Conservation (phyloP, 2,113 vertebrate genomes). For the Microtus richardsoni region DNA sequence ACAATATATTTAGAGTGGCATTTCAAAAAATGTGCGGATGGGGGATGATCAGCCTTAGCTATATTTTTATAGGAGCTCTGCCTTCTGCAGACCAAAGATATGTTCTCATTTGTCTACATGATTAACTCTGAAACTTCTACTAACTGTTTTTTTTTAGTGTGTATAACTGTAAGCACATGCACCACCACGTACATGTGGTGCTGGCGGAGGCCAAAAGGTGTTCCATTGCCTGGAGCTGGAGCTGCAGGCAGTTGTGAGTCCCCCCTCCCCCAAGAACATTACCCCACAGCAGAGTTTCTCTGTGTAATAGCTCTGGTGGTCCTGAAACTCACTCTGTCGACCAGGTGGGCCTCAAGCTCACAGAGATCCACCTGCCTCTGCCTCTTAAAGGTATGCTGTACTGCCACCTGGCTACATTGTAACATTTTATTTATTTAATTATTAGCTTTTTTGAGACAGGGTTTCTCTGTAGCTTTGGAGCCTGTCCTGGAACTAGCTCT, state of each 20-base stretch:
- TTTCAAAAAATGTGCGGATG: constrained; percentile 72
- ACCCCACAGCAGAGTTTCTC: background rate
- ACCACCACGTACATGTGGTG: background rate
- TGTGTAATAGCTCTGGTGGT: background rate
- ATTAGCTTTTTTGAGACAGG: too few relatives aligned
- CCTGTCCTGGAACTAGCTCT: too few relatives aligned
- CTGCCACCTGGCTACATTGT: background rate
- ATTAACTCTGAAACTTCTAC: constrained; percentile 82
- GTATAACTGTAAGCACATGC: background rate
- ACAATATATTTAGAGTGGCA: background rate
- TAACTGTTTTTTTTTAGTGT: background rate
- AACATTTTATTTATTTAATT: too few relatives aligned
- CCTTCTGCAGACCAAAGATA: constrained; percentile 78
- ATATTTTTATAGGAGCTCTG: constrained; percentile 85
- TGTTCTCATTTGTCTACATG: constrained; percentile 79
- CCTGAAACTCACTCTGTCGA: background rate
- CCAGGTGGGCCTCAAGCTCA: background rate
- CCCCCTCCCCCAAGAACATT: too few relatives aligned
- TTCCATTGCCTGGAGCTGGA: background rate
- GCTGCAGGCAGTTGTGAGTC: too few relatives aligned
- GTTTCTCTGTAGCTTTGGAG: too few relatives aligned
- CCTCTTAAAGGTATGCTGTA: background rate
- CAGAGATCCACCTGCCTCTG: background rate
- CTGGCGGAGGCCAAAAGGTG: background rate
- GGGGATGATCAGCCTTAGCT: constrained; percentile 85